Conservation (phyloP, 64 coral and sea anemone species). For the Montipora cactus region DNA sequence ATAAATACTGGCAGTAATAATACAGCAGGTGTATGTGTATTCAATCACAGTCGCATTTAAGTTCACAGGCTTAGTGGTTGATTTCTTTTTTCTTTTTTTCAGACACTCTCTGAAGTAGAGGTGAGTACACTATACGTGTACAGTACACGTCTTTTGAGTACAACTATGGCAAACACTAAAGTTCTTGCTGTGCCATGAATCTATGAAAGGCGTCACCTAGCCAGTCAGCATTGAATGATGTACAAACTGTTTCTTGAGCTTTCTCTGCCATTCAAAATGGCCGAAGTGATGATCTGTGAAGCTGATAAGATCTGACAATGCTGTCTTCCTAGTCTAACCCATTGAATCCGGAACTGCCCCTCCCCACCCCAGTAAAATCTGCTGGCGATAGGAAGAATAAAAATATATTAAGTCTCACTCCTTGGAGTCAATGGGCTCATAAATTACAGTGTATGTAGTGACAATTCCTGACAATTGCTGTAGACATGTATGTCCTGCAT, state of each 20-base stretch:
- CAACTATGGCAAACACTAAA: neutral
- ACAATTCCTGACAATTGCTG: no score
- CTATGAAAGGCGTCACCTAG: neutral
- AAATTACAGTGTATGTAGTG: no score
- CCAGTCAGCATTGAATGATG: slow-evolving; percentile 22
- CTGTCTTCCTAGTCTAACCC: neutral
- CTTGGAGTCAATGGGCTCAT: no score
- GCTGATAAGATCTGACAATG: slow-evolving; percentile 60
- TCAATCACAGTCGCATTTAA: no score
- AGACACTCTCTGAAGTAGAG: slow-evolving; percentile 93
- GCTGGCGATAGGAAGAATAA: no score
- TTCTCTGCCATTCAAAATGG: neutral
- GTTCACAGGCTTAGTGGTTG: neutral
- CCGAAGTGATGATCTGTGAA: slow-evolving; percentile 21
- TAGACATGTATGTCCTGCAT: neutral
- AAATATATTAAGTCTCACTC: no score
- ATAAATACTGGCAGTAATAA: no score
- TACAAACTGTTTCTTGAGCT: slow-evolving; percentile 16
- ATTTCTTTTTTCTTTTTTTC: slow-evolving; percentile 43
- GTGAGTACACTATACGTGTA: slow-evolving; percentile 13
- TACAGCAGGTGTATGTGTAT: no score
- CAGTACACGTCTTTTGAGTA: neutral
- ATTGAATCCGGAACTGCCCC: no score
- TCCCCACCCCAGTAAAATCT: no score
- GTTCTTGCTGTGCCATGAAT: no score